These are phyloP conservation scores for Podotricha telesiphe DNA, from an alignment of 2,888 invertebrate genomes.

Conservation along the genomic window DNA sequence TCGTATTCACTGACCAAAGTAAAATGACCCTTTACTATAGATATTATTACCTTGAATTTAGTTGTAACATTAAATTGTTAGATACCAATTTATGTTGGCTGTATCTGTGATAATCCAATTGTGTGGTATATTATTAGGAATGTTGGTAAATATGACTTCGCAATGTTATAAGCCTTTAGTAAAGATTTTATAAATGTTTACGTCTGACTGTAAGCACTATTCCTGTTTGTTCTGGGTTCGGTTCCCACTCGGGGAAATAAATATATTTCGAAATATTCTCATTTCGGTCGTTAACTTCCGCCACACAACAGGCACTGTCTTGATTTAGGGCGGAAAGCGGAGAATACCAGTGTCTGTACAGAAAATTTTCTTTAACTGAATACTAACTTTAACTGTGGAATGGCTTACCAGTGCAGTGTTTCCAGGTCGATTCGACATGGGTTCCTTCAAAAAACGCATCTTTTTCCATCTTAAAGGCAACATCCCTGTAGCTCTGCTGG, in stretches of 20 bases:
- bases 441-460: too few species aligned
- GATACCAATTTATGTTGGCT: background rate
- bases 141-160: background rate
- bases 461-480: too few species aligned
- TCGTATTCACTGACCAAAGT: background rate
- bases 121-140: background rate
- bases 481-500: too few species aligned
- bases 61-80: background rate
- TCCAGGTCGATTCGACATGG: too few species aligned
- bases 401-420: too few species aligned
- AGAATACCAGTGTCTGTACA: too few species aligned
- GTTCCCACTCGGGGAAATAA: background rate
- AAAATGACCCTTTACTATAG: background rate
- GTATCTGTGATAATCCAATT: background rate
- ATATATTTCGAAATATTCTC: background rate
- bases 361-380: too few species aligned
- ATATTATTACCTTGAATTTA: background rate
- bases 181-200: background rate
- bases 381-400: too few species aligned
- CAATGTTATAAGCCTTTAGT: background rate
- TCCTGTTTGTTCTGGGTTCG: background rate
- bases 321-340: too few species aligned
- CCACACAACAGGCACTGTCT: background rate
- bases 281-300: background rate
- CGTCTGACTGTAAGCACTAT: background rate